Percentiles rank a stretch among this genome's conserved stretches.
These are phyloP conservation scores for Gymnocheta viridis DNA, from an alignment of 2,888 invertebrate species.

Conservation along the genomic window DNA sequence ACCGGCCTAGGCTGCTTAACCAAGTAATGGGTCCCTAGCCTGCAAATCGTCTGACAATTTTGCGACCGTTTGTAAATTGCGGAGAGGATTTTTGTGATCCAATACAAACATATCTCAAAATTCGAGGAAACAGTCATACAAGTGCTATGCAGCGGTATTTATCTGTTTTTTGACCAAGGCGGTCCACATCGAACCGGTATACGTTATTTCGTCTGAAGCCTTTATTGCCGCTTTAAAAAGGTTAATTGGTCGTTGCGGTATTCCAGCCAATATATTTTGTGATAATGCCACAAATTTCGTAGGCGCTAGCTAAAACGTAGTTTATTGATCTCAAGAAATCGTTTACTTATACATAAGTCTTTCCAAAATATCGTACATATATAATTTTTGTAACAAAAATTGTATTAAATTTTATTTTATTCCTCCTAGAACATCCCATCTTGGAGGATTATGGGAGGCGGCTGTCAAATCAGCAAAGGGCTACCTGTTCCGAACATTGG, in stretches of 20 bases:
- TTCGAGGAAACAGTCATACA: slow-evolving; percentile 44
- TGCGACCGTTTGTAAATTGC: slow-evolving; percentile 16
- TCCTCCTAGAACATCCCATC: too few species aligned
- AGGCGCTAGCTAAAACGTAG: slow-evolving; percentile 39
- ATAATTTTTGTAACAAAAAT: slow-evolving; percentile 25
- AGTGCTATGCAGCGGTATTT: too few species aligned
- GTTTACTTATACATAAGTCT: slow-evolving; percentile 28
- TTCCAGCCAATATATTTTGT: slow-evolving; percentile 28
- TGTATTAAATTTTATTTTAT: too few species aligned
- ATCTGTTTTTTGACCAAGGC: too few species aligned
- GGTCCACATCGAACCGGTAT: too few species aligned
- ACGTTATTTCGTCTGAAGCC: slow-evolving; percentile 70
- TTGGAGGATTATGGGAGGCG: too few species aligned
- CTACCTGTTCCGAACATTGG: too few species aligned
- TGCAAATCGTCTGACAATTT: neutral
- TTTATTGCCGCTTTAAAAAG: slow-evolving; percentile 52
- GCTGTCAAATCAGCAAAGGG: too few species aligned
- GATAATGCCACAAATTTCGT: too few species aligned
- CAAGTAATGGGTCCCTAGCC: slow-evolving; percentile 2
- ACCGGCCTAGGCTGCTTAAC: neutral
- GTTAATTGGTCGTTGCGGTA: slow-evolving; percentile 49
- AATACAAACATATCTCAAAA: slow-evolving; percentile 35
- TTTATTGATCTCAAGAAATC: slow-evolving; percentile 31
- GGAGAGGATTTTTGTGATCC: slow-evolving; percentile 35
- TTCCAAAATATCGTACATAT: slow-evolving; percentile 1